Percentiles rank a stretch among this genome's conserved stretches.
Conservation (phyloP, 2,888 invertebrate species). For the Heliconius aoede region DNA sequence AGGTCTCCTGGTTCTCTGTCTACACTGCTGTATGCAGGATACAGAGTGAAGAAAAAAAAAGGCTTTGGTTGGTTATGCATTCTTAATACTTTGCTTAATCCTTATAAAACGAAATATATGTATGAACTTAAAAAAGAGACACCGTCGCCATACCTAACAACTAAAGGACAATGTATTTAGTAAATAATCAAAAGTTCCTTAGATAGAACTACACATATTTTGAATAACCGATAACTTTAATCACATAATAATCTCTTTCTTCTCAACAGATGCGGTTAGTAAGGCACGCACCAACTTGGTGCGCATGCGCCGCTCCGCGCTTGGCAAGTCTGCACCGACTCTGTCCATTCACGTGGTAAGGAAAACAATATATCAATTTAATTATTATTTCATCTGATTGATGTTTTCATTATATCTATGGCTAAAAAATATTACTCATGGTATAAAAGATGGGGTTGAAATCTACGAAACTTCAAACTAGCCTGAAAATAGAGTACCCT, state of each 20-base stretch:
- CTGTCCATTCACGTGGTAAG: constrained; percentile 90
- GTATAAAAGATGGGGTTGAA: no score
- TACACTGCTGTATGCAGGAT: no score
- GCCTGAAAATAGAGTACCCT: no score
- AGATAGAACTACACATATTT: background rate
- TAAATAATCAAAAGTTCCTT: background rate
- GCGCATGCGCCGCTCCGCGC: constrained; percentile 93
- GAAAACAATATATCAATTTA: constrained; percentile 24
- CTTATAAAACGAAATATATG: background rate
- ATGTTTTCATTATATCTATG: no score
- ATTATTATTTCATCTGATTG: background rate
- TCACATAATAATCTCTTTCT: background rate
- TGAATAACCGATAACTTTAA: background rate
- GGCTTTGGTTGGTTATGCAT: no score
- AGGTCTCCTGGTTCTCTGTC: no score
- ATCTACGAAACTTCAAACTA: no score
- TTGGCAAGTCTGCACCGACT: constrained; percentile 97
- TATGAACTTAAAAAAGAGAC: background rate
- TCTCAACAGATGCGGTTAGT: constrained; percentile 71
- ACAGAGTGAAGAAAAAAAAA: no score
- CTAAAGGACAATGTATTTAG: background rate
- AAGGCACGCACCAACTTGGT: constrained; percentile 87
- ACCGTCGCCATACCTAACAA: background rate
- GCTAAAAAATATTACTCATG: no score
- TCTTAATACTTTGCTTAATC: background rate